phyloP scores from a whole-genome alignment of 35 echinoderm and acorn worm species.

The Stichopus chloronotus region DNA sequence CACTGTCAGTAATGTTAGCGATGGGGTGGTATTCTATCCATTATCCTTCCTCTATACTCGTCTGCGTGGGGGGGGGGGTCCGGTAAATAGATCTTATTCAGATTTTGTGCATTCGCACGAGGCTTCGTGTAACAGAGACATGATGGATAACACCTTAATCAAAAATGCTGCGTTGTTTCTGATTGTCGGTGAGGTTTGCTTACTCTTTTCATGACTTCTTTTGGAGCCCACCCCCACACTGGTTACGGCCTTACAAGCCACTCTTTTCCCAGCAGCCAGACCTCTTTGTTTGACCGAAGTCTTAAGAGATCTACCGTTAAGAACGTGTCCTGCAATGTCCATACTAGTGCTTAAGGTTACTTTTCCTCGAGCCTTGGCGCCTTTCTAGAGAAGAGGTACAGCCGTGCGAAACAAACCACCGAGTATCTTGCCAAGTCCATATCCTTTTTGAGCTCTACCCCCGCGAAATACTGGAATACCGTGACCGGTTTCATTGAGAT shows the following conservation, averaged over 20 bases:
- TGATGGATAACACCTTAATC: conserved; percentile 7
- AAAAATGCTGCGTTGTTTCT: conserved; percentile 44
- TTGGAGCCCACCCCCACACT: background rate
- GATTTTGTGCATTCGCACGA: conserved; percentile 57
- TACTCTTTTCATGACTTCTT: conserved; percentile 2
- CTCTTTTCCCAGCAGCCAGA: too few species aligned
- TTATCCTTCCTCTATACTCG: conserved; percentile 65
- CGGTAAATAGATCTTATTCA: conserved; percentile 62
- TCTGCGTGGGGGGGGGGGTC: conserved; percentile 65
- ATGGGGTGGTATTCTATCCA: conserved; percentile 49
- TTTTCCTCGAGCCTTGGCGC: conserved; percentile 56
- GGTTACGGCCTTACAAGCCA: background rate
- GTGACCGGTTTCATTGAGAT: conserved; percentile 34
- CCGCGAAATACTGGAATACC: conserved; percentile 63
- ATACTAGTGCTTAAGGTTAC: conserved; percentile 56
- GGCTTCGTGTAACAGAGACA: conserved; percentile 41
- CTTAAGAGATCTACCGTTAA: conserved; percentile 38
- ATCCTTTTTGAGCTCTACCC: conserved; percentile 41
- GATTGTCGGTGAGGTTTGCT: too few species aligned
- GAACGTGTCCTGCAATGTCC: conserved; percentile 19
- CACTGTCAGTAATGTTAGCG: conserved; percentile 36
- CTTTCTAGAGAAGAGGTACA: conserved; percentile 60
- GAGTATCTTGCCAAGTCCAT: conserved; percentile 57
- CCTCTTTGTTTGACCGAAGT: background rate
- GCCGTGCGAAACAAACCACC: conserved; percentile 49